A percentile compares a stretch with the other conserved stretches of the same genome.
These are phyloP conservation scores for Pantherophis vulpinus DNA, from an alignment of 2,797 vertebrate genomes.

Conservation along the genomic window DNA sequence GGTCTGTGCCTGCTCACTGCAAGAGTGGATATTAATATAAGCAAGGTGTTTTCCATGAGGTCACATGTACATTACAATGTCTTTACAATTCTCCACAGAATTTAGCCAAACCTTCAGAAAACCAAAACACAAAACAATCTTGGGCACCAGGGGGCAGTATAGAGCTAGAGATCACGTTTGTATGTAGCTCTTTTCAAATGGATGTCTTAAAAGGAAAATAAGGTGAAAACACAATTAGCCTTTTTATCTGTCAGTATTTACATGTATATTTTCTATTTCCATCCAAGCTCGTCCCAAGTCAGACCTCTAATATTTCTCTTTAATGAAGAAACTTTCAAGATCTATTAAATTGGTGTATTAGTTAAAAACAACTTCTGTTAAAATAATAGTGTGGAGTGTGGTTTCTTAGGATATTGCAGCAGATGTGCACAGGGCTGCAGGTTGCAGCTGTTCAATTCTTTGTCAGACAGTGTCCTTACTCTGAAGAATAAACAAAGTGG, in stretches of 20 bases:
- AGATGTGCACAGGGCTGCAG: neutral
- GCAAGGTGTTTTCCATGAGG: neutral
- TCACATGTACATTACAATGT: neutral
- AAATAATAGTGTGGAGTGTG: too few species aligned
- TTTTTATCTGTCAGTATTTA: neutral
- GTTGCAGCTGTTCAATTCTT: neutral
- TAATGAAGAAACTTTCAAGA: neutral
- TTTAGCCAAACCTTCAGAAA: neutral
- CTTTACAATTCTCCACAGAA: neutral
- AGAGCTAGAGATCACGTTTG: neutral
- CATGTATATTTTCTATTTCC: neutral
- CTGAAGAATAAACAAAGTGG: neutral
- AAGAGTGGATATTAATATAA: neutral
- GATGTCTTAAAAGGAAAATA: neutral
- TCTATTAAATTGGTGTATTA: neutral
- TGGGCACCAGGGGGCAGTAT: constrained; percentile 10
- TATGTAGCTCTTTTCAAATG: neutral
- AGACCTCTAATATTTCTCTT: neutral
- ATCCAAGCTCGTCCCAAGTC: neutral
- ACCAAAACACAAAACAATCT: neutral
- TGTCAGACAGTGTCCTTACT: neutral
- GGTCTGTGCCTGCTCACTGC: neutral
- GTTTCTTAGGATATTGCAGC: neutral
- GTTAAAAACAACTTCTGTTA: neutral
- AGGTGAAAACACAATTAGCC: neutral